These are phyloP conservation scores for Chirona hameri DNA, from an alignment of 2,888 invertebrate species.

Conservation along the genomic window DNA sequence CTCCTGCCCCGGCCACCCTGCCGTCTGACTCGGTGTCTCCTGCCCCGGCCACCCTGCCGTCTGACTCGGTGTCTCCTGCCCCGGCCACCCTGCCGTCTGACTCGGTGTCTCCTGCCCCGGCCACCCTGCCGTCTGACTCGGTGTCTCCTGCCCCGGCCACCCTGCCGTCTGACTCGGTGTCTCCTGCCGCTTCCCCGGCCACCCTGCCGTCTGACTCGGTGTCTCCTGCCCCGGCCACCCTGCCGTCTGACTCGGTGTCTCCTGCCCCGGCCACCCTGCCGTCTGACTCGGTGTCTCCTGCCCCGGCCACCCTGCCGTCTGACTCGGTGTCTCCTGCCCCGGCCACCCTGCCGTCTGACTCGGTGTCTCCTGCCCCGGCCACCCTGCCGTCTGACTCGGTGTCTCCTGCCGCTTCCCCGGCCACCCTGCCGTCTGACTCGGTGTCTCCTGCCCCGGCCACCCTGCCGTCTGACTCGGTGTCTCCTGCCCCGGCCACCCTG, in stretches of 20 bases:
- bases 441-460: background rate
- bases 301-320: background rate
- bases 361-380: background rate
- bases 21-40: background rate
- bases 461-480: background rate
- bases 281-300: background rate
- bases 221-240: background rate
- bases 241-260: background rate
- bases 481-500: background rate
- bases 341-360: background rate
- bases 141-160: background rate
- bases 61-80: background rate
- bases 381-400: background rate
- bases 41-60: background rate
- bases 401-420: constrained; percentile 42
- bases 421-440: background rate
- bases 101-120: background rate
- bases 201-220: background rate
- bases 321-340: background rate
- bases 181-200: constrained; percentile 43
- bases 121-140: background rate
- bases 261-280: background rate
- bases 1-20: background rate
- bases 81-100: background rate
- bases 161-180: background rate